Percentiles rank a stretch among this genome's conserved stretches.
Evolutionary conservation across 2,797 vertebrate species (phyloP).

Genomic region (Pogonophryne albipinna): DNA sequence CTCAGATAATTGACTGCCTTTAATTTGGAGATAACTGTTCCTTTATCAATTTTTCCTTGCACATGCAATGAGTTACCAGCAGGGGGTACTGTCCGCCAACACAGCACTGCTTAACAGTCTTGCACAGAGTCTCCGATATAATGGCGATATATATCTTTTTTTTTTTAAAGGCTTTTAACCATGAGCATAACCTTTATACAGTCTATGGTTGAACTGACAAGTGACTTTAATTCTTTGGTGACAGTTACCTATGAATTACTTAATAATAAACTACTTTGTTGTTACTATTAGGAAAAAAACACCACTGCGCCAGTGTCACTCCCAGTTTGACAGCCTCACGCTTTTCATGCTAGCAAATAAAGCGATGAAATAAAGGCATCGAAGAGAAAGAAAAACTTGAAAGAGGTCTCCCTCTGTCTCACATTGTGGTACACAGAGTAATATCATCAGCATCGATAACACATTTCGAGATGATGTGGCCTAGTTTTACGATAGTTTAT

Average conservation of each 20-base stretch:
- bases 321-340: neutral
- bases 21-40: too few relatives aligned
- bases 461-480: neutral
- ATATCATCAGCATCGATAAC: neutral
- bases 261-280: too few relatives aligned
- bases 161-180: too few relatives aligned
- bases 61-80: neutral
- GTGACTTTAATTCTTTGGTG: too few relatives aligned
- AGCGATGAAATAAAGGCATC: constrained; percentile 18
- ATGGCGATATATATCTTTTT: neutral
- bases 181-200: too few relatives aligned
- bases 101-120: neutral
- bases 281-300: neutral
- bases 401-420: constrained; percentile 16
- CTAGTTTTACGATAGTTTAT: neutral
- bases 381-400: neutral
- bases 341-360: constrained; percentile 26
- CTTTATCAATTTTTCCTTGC: neutral
- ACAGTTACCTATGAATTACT: too few relatives aligned
- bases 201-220: too few relatives aligned
- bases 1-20: neutral
- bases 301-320: neutral
- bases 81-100: constrained; percentile 30
- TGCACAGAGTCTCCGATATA: neutral
- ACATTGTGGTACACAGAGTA: neutral